Conservation (phyloP, 2,888 invertebrate species). For the Polylopha cassiicola region DNA sequence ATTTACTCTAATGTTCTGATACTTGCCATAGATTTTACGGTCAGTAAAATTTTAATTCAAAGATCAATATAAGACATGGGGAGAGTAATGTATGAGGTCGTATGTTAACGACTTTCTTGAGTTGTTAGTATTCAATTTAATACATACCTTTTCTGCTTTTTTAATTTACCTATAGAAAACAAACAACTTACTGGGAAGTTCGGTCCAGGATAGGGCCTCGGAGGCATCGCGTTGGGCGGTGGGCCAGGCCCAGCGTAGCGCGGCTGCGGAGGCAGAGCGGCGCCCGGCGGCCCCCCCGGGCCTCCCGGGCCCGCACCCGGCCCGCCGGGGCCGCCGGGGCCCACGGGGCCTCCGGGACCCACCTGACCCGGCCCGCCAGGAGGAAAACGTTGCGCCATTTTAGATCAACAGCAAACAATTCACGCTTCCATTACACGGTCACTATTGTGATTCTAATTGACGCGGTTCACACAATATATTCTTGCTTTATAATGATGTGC, state of each 20-base stretch:
- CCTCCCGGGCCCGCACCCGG: conserved; percentile 11
- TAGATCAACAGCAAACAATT: neutral
- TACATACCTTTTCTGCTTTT: neutral
- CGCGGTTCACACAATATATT: no score
- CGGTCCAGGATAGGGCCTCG: conserved; percentile 83
- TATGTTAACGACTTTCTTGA: no score
- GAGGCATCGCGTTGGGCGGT: conserved; percentile 81
- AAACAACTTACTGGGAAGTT: conserved; percentile 85
- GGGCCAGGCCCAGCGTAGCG: conserved; percentile 69
- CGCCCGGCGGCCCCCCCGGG: conserved; percentile 54
- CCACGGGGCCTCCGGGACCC: conserved; percentile 27
- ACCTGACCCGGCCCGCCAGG: conserved; percentile 45
- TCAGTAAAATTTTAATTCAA: no score
- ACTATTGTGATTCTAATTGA: no score
- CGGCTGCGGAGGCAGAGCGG: conserved; percentile 66
- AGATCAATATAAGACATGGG: no score
- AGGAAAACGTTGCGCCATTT: conserved; percentile 66
- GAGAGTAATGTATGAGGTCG: no score
- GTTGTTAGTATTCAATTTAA: no score
- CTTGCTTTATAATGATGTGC: no score
- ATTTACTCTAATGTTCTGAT: no score
- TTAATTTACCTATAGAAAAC: no score
- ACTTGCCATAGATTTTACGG: no score
- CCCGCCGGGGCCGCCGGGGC: conserved; percentile 11
- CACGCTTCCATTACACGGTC: conserved; percentile 12